Conservation (phyloP, 2,888 invertebrate species). For the Diarsia mendica region DNA sequence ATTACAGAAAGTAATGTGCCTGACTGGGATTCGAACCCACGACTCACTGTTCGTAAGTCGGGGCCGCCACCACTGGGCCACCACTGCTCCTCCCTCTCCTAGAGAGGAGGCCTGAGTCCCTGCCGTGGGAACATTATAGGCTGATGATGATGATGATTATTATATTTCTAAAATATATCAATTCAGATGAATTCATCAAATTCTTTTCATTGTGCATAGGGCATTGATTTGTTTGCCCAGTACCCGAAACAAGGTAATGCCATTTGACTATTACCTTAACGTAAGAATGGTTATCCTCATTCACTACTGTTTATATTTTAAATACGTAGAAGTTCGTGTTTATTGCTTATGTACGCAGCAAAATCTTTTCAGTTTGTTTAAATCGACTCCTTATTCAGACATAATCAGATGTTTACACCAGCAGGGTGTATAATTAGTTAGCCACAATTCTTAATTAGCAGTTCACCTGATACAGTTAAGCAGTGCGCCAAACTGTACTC, state of each 20-base stretch:
- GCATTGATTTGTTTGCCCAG: neutral
- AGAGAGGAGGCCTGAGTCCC: too few species aligned
- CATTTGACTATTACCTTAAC: neutral
- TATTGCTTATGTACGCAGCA: neutral
- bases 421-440: constrained; percentile 71
- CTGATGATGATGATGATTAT: too few species aligned
- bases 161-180: neutral
- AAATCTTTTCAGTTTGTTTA: constrained; percentile 13
- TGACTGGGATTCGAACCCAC: too few species aligned
- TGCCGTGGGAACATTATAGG: too few species aligned
- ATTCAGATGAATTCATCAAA: neutral
- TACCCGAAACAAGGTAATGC: neutral
- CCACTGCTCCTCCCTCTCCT: too few species aligned
- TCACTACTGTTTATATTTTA: neutral
- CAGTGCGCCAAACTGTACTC: constrained; percentile 53
- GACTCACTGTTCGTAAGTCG: too few species aligned
- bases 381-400: constrained; percentile 33
- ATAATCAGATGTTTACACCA: constrained; percentile 61
- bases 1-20: too few species aligned
- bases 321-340: neutral
- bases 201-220: neutral
- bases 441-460: constrained; percentile 74
- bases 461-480: constrained; percentile 68
- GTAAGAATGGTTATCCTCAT: neutral
- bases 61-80: too few species aligned